These are phyloP conservation scores for Furnarius figulus DNA, from an alignment of 2,113 vertebrate species.

Conservation along the genomic window DNA sequence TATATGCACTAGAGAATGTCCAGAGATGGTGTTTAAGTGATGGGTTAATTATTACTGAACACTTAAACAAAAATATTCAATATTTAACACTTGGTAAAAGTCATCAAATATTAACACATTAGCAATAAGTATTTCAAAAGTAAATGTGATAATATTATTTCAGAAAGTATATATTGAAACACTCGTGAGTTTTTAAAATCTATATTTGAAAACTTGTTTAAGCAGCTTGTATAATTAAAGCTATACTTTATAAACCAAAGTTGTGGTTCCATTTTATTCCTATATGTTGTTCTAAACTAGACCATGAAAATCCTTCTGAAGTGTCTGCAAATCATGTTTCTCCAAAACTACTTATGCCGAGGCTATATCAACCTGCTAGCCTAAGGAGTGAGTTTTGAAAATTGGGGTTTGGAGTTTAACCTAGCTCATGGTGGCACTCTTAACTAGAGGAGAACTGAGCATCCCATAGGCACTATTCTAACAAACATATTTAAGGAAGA, in stretches of 20 bases:
- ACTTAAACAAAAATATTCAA: neutral
- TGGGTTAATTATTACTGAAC: neutral
- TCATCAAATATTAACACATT: neutral
- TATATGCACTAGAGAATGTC: neutral
- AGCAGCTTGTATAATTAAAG: constrained; percentile 40
- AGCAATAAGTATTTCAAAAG: constrained; percentile 31
- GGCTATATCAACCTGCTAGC: neutral
- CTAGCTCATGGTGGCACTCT: neutral
- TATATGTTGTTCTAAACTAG: neutral
- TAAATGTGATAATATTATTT: neutral
- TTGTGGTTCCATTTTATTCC: neutral
- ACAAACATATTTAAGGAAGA: neutral
- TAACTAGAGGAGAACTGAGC: neutral
- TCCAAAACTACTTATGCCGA: neutral
- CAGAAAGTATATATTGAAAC: neutral
- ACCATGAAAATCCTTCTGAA: neutral
- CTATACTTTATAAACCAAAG: constrained; percentile 30
- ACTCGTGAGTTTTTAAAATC: neutral
- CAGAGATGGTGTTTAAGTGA: neutral
- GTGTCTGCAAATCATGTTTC: neutral
- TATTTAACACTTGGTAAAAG: neutral
- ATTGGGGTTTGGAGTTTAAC: neutral
- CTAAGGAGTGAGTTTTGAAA: neutral
- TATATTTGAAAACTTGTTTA: constrained; percentile 31
- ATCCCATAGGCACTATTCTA: neutral